Evolutionary conservation across 2,888 invertebrate genomes (phyloP).

Genomic region (Watsonalla cultraria): DNA sequence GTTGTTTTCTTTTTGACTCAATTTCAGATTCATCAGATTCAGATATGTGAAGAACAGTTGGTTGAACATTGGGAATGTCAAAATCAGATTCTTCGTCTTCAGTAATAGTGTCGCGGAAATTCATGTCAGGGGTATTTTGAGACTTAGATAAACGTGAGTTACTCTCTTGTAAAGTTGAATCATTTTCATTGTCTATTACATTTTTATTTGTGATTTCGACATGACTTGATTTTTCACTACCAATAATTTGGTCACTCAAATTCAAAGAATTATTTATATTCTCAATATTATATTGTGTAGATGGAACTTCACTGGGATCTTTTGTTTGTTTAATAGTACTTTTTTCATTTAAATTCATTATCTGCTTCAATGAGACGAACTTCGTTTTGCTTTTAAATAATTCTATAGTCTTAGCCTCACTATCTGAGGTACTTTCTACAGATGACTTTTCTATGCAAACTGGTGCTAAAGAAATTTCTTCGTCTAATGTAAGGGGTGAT

Average conservation of each 20-base stretch:
- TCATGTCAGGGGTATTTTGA: background rate
- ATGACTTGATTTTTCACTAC: no score
- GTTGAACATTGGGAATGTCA: background rate
- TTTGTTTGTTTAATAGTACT: background rate
- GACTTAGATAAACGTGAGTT: background rate
- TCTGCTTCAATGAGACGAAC: background rate
- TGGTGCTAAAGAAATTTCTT: background rate
- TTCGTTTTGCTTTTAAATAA: background rate
- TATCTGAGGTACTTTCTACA: background rate
- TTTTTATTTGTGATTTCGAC: no score
- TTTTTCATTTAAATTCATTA: background rate
- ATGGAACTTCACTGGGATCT: no score
- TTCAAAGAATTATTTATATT: no score
- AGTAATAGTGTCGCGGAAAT: background rate
- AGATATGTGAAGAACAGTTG: background rate
- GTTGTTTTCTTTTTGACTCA: background rate
- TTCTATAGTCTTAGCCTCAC: background rate
- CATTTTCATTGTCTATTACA: no score
- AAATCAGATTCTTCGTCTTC: background rate
- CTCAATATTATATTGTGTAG: no score
- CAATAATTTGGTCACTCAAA: no score
- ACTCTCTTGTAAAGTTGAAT: background rate
- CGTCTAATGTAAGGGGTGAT: background rate
- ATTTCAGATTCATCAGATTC: background rate
- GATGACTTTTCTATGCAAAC: background rate